Percentiles rank a stretch among this genome's conserved stretches.
Evolutionary conservation across 2,113 vertebrate species (phyloP).

Genomic region (Ciconia boyciana): DNA sequence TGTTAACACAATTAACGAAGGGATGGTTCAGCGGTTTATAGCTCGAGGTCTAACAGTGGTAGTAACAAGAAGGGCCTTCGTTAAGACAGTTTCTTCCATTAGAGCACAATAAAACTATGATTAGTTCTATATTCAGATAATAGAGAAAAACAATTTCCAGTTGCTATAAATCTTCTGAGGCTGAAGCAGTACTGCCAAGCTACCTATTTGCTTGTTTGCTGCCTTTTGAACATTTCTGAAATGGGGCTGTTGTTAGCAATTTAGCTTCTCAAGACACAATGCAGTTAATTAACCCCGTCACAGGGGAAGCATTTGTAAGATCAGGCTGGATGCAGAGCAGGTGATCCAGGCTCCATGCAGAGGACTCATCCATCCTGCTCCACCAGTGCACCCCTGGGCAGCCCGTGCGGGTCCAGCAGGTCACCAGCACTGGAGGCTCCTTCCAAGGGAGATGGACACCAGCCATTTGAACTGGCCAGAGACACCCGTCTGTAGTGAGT

Average conservation of each 20-base stretch:
- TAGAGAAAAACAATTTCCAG: background rate
- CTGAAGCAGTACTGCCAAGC: background rate
- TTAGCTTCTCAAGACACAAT: background rate
- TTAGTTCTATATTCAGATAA: background rate
- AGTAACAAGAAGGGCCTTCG: background rate
- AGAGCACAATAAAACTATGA: background rate
- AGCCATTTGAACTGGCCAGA: background rate
- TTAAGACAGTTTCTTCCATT: background rate
- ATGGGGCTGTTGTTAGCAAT: background rate
- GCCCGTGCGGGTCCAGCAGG: background rate
- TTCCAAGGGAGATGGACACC: no score
- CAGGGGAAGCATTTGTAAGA: background rate
- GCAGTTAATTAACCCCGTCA: background rate
- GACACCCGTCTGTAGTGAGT: rapidly evolving
- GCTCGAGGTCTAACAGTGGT: background rate
- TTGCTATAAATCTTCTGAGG: background rate
- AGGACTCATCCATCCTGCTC: background rate
- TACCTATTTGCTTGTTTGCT: background rate
- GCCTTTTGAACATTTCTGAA: background rate
- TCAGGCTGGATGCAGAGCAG: background rate
- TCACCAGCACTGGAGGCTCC: background rate
- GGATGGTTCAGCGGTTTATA: background rate
- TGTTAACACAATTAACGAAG: background rate
- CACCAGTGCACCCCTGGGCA: background rate
- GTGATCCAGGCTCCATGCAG: background rate